Conservation (phyloP, 2,888 invertebrate species). For the Cabera pusaria region DNA sequence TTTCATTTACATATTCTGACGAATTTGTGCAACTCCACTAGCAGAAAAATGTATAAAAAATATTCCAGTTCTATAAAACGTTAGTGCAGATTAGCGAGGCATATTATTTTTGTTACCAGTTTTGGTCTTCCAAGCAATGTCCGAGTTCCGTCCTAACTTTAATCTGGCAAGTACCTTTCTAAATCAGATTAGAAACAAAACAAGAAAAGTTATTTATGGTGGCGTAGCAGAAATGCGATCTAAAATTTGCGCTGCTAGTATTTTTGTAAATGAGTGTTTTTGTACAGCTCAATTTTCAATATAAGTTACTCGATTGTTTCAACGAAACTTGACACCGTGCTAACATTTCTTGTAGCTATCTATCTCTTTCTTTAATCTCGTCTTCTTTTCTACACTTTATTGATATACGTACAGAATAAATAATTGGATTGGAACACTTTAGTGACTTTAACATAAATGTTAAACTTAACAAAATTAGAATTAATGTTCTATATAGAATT, state of each 20-base stretch:
- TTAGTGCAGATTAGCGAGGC: too few species aligned
- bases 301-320: slow-evolving; percentile 19
- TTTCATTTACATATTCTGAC: too few species aligned
- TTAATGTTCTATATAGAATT: slow-evolving; percentile 47
- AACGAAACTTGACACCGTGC: slow-evolving; percentile 6
- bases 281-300: slow-evolving; percentile 78
- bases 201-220: slow-evolving; percentile 31
- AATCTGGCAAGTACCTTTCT: slow-evolving; percentile 14
- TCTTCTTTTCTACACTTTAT: slow-evolving; percentile 23
- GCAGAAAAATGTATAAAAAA: too few species aligned
- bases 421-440: slow-evolving; percentile 26
- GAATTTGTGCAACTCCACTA: too few species aligned
- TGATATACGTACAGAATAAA: slow-evolving; percentile 30
- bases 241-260: slow-evolving; percentile 78
- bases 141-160: slow-evolving; percentile 27
- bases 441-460: slow-evolving; percentile 20
- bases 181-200: slow-evolving; percentile 39
- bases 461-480: slow-evolving; percentile 24
- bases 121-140: slow-evolving; percentile 12
- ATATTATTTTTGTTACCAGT: too few species aligned
- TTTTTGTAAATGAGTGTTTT: slow-evolving; percentile 79
- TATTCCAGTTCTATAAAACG: too few species aligned
- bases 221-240: slow-evolving; percentile 71
- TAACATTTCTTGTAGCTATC: slow-evolving; percentile 28
- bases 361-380: slow-evolving; percentile 3